A percentile compares a stretch with the other conserved stretches of the same genome.
Conservation (phyloP, 2,888 invertebrate genomes). For the Argyresthia goedartella region DNA sequence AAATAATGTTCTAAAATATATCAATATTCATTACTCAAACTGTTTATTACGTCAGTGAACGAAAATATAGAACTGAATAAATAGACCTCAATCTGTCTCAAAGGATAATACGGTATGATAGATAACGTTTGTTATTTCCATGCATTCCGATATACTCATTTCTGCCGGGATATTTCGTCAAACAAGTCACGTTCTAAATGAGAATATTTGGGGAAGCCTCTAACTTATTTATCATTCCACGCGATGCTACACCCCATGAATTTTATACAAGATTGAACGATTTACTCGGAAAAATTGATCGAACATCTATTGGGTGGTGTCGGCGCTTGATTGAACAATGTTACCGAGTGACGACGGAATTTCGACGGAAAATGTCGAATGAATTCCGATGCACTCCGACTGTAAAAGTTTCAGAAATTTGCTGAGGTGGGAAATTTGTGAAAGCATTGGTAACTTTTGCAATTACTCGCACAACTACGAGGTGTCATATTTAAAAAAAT, state of each 20-base stretch:
- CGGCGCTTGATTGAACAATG: constrained; percentile 53
- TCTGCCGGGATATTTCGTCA: constrained; percentile 52
- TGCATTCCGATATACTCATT: constrained; percentile 51
- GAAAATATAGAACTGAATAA: background rate
- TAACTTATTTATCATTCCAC: constrained; percentile 68
- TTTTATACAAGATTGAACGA: constrained; percentile 71
- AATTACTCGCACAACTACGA: too few relatives aligned
- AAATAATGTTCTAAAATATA: too few relatives aligned
- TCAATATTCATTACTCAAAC: too few relatives aligned
- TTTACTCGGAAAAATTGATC: constrained; percentile 68
- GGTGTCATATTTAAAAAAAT: too few relatives aligned
- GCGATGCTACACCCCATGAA: constrained; percentile 66
- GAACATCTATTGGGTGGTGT: constrained; percentile 62
- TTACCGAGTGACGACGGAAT: constrained; percentile 15
- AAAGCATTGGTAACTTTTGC: background rate
- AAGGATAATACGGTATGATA: constrained; percentile 48
- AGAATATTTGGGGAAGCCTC: constrained; percentile 68
- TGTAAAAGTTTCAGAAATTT: too few relatives aligned
- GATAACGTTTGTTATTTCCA: constrained; percentile 49
- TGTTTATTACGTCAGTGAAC: too few relatives aligned
- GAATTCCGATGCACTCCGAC: background rate
- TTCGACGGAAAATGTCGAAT: background rate
- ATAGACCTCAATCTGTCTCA: constrained; percentile 16
- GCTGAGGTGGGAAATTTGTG: background rate
- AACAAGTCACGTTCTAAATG: constrained; percentile 71